Evolutionary conservation across 2,797 vertebrate genomes (phyloP), one percentile per base, ranked within the genome.

Genomic region (Cuculus canorus): DNA sequence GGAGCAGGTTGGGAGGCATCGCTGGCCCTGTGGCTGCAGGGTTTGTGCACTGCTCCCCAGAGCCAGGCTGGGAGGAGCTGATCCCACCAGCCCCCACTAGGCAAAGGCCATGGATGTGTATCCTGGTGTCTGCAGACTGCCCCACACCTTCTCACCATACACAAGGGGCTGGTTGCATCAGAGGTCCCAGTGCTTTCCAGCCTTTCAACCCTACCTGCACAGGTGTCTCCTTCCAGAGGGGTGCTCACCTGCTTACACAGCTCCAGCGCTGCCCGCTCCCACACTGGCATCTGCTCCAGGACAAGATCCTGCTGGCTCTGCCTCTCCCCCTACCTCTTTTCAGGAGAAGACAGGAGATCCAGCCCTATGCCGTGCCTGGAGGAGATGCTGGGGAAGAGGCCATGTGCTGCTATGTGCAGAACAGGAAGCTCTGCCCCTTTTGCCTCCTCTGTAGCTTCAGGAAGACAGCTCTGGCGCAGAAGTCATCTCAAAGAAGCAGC

Each of bases 221-320:
- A 24, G 24, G 19, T 30, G 15, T 60, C 19, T 68, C 43, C 53
- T 41, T 33, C 35, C 28, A 65, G 45, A 70, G 24, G 24, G 12
- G 12, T 17, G 24, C 30, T 59, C 4, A 0, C n/a, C 33, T 68
- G 30, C 54, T 64, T 9, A 24, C 28, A 5, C 64, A n/a, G 53
- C 23, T n/a, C 78, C 28, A 9, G 33, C 3, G 0, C n/a, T 32
- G n/a, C 50, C 52, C 0, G 1, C 13, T 57, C 41, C 52, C 61
- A 18, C 3, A 1, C 21, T 21, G 33, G 33, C 45, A 14, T 22
- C 64, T 41, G 54, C 43, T 41, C 24, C 54, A 41, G 54, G 54
- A 24, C 18, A 28, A 18, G 25, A 35, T 43, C 25, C 56, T 1
- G 2, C 69, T n/a, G 50, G 4, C 33, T 33, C 65, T 82, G 37